phyloP scores from a whole-genome alignment of 2,888 invertebrate genomes.

The Conistra vaccinii region DNA sequence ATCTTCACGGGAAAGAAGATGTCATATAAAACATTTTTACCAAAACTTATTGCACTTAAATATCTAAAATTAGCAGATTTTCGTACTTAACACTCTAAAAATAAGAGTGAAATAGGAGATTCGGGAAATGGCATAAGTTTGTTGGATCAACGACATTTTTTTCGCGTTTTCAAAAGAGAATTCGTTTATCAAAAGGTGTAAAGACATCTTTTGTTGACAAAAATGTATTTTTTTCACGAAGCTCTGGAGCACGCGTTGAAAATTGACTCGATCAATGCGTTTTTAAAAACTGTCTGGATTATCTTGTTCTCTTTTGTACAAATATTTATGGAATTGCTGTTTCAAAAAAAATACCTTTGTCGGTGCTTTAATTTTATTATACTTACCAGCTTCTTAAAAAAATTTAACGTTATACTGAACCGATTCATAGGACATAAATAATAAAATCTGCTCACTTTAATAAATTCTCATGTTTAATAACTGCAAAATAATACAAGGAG shows the following conservation, averaged over 20 bases:
- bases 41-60: constrained; percentile 50
- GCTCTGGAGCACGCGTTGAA: constrained; percentile 84
- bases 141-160: constrained; percentile 81
- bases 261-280: constrained; percentile 72
- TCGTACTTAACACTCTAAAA: constrained; percentile 5
- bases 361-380: constrained; percentile 39
- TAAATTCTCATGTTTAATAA: background rate
- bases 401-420: background rate
- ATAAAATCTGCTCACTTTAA: background rate
- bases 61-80: background rate
- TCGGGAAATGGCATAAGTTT: constrained; percentile 63
- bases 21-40: constrained; percentile 77
- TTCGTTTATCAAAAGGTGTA: constrained; percentile 82
- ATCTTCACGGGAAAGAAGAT: constrained; percentile 82
- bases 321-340: constrained; percentile 64
- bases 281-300: constrained; percentile 67
- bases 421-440: background rate
- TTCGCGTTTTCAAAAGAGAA: constrained; percentile 73
- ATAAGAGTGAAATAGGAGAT: constrained; percentile 34
- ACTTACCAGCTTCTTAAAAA: background rate
- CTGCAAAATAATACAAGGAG: background rate
- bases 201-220: constrained; percentile 73
- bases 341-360: constrained; percentile 49
- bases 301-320: constrained; percentile 70
- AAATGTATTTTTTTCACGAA: constrained; percentile 79